Base-by-base conservation (phyloP, 2,797 vertebrate species). In the Falco naumanni region DNA sequence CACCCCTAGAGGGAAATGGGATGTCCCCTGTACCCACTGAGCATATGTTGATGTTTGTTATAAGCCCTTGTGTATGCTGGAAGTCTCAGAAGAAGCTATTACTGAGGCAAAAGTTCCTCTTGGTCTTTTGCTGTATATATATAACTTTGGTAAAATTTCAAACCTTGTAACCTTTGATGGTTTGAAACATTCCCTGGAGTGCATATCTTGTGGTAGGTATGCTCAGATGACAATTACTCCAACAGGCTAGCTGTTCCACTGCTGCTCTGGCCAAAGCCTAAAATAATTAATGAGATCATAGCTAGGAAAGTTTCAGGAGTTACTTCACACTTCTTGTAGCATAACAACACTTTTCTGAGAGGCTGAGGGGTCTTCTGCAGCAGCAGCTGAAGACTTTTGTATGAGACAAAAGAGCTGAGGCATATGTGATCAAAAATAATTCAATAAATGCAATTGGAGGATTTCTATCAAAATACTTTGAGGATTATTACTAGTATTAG, bases 121-220 rank as follows among this genome's bases (percentile, higher is more conserved):
- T 68, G 64, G 74, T 90, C 45, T 94, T 88, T 56, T 82, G 31
- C 50, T 91, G 31, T 29, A 29, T 29, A 43, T 68, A 85, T 79
- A 75, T 60, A 90, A 43, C 43, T 75, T 69, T 39, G 31, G 48
- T 77, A 84, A 88, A 69, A 51, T 91, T 94, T 68, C 64, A 72
- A 82, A 82, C 26, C 25, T 33, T 64, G 33, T 39, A 89, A 80
- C 25, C 31, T 91, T 76, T 79, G 74, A 74, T 7, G 41, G 37
- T 89, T 94, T 80, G 90, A 83, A 85, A 64, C 48, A 43, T 64
- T 93, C 95, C 48, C 80, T 64, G n/a, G 71, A 84, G 69, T 75
- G 50, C 17, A 4, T 37, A 39, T 68, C 47, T 76, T 66, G 76
- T 75, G 45, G 47, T 61, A 80, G 34, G 24, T n/a, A 66, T 64